Conservation (phyloP, 2,888 invertebrate species). For the Hemaris fuciformis region DNA sequence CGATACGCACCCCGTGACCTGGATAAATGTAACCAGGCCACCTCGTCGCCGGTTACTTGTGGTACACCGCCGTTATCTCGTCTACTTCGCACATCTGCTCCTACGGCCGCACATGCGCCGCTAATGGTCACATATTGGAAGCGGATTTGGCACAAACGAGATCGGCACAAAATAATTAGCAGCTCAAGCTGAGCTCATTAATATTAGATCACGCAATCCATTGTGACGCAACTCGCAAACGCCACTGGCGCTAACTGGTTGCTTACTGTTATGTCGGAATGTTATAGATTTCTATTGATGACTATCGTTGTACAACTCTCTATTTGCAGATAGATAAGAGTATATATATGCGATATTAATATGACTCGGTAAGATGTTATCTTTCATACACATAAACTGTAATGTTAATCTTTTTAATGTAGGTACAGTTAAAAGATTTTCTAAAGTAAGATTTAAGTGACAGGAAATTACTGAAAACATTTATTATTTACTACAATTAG, state of each 20-base stretch:
- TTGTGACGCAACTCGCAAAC: constrained; percentile 7
- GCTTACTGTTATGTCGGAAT: constrained; percentile 5
- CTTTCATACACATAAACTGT: not conserved
- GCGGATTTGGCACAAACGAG: not conserved
- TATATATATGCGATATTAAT: not conserved
- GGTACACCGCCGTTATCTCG: constrained; percentile 45
- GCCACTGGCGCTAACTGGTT: not conserved
- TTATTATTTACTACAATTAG: too few species aligned
- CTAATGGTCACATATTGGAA: constrained; percentile 2
- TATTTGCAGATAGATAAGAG: not conserved
- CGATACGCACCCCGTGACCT: constrained; percentile 52
- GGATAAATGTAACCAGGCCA: constrained; percentile 50
- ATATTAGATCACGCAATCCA: constrained; percentile 1
- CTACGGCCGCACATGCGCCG: constrained; percentile 7
- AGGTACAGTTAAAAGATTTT: not conserved
- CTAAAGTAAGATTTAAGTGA: too few species aligned
- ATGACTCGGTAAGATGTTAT: not conserved
- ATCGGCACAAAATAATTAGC: constrained; percentile 7
- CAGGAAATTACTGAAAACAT: too few species aligned
- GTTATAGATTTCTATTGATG: constrained; percentile 10
- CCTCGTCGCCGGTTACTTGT: constrained; percentile 29
- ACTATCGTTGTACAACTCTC: not conserved
- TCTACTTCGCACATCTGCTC: constrained; percentile 34
- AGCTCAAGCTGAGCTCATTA: not conserved
- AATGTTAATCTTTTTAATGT: not conserved